Evolutionary conservation across 1,140 invertebrate genomes (phyloP).

Genomic region (Papilio dardanus): DNA sequence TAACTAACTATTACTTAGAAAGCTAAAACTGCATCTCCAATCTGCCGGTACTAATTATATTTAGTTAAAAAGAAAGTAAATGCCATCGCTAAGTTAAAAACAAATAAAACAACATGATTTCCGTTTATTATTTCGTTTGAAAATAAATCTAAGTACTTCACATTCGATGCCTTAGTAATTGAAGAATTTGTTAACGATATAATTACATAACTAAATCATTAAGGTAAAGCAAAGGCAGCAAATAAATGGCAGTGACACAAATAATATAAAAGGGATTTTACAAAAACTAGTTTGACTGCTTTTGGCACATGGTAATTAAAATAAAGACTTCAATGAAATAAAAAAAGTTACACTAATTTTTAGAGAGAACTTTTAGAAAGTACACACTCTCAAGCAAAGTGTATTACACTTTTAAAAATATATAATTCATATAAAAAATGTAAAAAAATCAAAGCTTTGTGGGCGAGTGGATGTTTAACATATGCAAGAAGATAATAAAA

Average conservation of each 20-base stretch:
- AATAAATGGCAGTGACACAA: constrained; percentile 64
- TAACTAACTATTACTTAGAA: constrained; percentile 43
- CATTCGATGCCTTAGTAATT: constrained; percentile 54
- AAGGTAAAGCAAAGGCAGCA: constrained; percentile 39
- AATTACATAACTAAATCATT: constrained; percentile 44
- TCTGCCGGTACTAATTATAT: constrained; percentile 51
- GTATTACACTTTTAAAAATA: neutral
- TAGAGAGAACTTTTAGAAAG: constrained; percentile 32
- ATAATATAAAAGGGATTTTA: constrained; percentile 47
- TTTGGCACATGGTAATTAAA: constrained; percentile 64
- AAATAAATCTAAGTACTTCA: constrained; percentile 54
- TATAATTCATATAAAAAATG: constrained; percentile 40
- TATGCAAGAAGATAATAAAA: constrained; percentile 45
- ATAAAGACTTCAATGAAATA: constrained; percentile 15
- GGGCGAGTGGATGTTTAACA: constrained; percentile 27
- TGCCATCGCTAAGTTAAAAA: constrained; percentile 54
- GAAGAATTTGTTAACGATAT: constrained; percentile 43
- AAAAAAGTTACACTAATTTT: constrained; percentile 14
- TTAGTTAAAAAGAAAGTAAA: constrained; percentile 57
- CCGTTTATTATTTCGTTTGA: constrained; percentile 22
- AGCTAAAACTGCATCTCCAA: constrained; percentile 49
- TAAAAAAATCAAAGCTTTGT: constrained; percentile 27
- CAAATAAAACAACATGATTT: constrained; percentile 47
- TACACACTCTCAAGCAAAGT: constrained; percentile 4
- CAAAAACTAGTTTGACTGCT: constrained; percentile 39